These are phyloP conservation scores for Ectobius pallidus DNA, from an alignment of 2,888 invertebrate genomes.

Conservation along the genomic window DNA sequence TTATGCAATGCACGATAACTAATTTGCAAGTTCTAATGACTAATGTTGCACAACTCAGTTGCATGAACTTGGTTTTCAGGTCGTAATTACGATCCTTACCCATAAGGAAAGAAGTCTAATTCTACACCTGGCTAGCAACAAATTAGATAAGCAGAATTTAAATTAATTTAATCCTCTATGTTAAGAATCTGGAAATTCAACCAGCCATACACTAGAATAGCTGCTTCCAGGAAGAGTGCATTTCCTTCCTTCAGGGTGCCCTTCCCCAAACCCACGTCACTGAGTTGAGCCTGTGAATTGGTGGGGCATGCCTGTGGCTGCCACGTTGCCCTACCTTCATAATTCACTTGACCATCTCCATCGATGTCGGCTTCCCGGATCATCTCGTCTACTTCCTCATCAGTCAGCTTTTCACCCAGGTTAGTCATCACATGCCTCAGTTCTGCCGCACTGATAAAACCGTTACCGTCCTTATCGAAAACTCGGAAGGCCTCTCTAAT, in stretches of 20 bases:
- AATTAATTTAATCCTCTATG: background rate
- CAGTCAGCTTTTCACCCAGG: constrained; percentile 98
- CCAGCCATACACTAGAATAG: constrained; percentile 4
- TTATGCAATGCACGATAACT: too few relatives aligned
- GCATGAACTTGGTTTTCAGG: too few relatives aligned
- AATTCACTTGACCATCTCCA: constrained; percentile 98
- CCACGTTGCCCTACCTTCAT: constrained; percentile 72
- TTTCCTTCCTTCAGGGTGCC: constrained; percentile 6
- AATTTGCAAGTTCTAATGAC: too few relatives aligned
- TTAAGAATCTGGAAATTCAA: constrained; percentile 7
- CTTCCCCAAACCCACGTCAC: background rate
- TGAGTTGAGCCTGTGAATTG: background rate
- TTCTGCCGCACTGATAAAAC: constrained; percentile 98
- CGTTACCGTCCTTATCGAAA: constrained; percentile 99
- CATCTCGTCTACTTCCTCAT: constrained; percentile 99
- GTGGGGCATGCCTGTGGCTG: constrained; percentile 26
- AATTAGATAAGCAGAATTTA: too few relatives aligned
- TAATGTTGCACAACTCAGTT: too few relatives aligned
- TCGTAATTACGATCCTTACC: too few relatives aligned
- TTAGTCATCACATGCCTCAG: constrained; percentile 99
- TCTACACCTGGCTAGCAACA: too few relatives aligned
- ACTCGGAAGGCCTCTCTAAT: constrained; percentile 99
- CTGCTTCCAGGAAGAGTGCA: constrained; percentile 11
- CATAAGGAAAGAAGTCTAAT: too few relatives aligned
- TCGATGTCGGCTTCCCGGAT: constrained; percentile 99